These are phyloP conservation scores for Asbolus verrucosus DNA, from an alignment of 1,140 invertebrate species.

Conservation along the genomic window DNA sequence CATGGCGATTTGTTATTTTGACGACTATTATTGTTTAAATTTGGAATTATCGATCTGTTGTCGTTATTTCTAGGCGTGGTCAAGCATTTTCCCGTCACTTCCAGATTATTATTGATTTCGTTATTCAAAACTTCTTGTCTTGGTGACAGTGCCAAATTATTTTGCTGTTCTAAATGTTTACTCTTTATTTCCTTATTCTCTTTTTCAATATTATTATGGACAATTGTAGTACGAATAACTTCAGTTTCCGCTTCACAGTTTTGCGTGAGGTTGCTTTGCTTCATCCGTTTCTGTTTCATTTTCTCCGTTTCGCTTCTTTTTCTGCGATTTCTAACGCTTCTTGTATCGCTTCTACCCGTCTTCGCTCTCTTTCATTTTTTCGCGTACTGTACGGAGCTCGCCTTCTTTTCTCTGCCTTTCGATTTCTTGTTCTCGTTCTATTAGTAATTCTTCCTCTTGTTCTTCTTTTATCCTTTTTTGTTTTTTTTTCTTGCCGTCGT, in stretches of 20 bases:
- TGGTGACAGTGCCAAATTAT: constrained; percentile 31
- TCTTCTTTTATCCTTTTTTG: constrained; percentile 73
- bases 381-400: constrained; percentile 69
- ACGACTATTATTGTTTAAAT: too few species aligned
- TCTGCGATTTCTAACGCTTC: constrained; percentile 74
- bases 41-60: constrained; percentile 33
- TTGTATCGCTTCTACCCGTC: constrained; percentile 70
- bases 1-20: constrained; percentile 8
- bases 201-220: constrained; percentile 54
- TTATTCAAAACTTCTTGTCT: constrained; percentile 47
- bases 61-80: constrained; percentile 8
- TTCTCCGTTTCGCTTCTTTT: constrained; percentile 70
- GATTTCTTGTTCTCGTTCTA: constrained; percentile 74
- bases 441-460: constrained; percentile 74
- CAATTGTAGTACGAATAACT: constrained; percentile 58
- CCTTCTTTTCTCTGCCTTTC: constrained; percentile 72
- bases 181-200: constrained; percentile 10
- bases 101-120: constrained; percentile 52
- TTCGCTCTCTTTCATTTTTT: constrained; percentile 72
- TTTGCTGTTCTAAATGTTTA: constrained; percentile 41
- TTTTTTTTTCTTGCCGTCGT: constrained; percentile 72
- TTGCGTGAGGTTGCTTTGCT: constrained; percentile 59
- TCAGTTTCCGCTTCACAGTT: constrained; percentile 62
- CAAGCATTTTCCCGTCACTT: constrained; percentile 41
- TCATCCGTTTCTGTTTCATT: constrained; percentile 65